Evolutionary conservation across 1,140 invertebrate genomes (phyloP).

Genomic region (Camponotus vicinus): DNA sequence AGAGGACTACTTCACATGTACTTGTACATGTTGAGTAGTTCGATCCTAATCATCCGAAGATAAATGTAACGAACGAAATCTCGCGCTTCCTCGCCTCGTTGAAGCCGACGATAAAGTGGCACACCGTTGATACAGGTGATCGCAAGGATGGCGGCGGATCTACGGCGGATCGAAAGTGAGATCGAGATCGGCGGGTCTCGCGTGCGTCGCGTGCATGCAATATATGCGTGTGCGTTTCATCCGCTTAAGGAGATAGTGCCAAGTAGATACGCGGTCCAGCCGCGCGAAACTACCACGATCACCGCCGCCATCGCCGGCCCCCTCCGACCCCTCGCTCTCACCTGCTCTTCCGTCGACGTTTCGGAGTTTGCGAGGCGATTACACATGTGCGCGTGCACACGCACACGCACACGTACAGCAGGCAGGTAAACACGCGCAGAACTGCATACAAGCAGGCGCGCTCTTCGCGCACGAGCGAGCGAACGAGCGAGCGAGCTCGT

Average conservation of each 20-base stretch:
- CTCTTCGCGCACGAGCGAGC: conserved; percentile 45
- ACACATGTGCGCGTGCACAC: no score
- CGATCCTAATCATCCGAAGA: neutral
- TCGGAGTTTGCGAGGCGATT: conserved; percentile 37
- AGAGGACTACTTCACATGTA: no score
- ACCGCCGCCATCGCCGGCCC: neutral
- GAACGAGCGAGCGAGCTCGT: conserved; percentile 63
- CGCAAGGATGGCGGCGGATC: neutral
- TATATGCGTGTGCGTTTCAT: conserved; percentile 45
- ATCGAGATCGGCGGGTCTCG: conserved; percentile 63
- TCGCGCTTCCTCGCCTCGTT: conserved; percentile 27
- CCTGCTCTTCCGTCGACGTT: neutral
- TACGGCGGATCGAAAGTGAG: conserved; percentile 70
- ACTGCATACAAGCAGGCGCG: conserved; percentile 56
- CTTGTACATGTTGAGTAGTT: no score
- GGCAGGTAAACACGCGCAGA: conserved; percentile 54
- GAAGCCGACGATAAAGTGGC: conserved; percentile 44
- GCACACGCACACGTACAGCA: neutral
- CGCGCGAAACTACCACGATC: conserved; percentile 30
- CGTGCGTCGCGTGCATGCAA: conserved; percentile 24
- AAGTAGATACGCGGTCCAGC: conserved; percentile 44
- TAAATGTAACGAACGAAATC: neutral
- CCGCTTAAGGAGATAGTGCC: conserved; percentile 65
- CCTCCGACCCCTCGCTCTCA: neutral
- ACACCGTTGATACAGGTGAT: conserved; percentile 38